phyloP scores from a whole-genome alignment of 2,797 vertebrate species.

The Sebastes matsubarae region DNA sequence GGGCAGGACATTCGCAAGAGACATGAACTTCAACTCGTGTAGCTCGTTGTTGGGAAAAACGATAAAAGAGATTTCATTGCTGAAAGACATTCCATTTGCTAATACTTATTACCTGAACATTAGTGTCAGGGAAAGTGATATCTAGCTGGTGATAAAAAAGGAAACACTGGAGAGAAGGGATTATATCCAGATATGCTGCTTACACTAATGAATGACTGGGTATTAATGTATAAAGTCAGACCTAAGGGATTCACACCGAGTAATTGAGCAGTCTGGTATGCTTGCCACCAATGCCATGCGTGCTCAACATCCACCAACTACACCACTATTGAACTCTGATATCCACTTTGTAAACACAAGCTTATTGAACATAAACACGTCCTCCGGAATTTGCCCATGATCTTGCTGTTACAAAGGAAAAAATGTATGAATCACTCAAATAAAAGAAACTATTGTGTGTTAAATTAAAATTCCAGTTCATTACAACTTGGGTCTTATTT shows the following conservation, averaged over 20 bases:
- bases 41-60: neutral
- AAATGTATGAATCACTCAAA: neutral
- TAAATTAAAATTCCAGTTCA: neutral
- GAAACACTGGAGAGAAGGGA: slow-evolving; percentile 45
- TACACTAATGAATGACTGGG: slow-evolving; percentile 57
- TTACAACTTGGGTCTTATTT: neutral
- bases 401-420: neutral
- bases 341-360: neutral
- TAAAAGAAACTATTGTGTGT: neutral
- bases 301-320: neutral
- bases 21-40: neutral
- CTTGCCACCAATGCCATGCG: slow-evolving; percentile 14
- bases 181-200: slow-evolving; percentile 57
- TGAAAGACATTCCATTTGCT: slow-evolving; percentile 42
- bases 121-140: slow-evolving; percentile 37
- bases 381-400: neutral
- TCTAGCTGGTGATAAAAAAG: slow-evolving; percentile 23
- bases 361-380: neutral
- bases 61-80: slow-evolving; percentile 29
- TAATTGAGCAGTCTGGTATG: slow-evolving; percentile 37
- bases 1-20: neutral
- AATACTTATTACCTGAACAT: slow-evolving; percentile 54
- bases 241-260: slow-evolving; percentile 37
- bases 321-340: neutral
- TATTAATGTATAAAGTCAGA: slow-evolving; percentile 57